These are phyloP conservation scores for Hedychridium roseum DNA, from an alignment of 2,888 invertebrate genomes.

Conservation along the genomic window DNA sequence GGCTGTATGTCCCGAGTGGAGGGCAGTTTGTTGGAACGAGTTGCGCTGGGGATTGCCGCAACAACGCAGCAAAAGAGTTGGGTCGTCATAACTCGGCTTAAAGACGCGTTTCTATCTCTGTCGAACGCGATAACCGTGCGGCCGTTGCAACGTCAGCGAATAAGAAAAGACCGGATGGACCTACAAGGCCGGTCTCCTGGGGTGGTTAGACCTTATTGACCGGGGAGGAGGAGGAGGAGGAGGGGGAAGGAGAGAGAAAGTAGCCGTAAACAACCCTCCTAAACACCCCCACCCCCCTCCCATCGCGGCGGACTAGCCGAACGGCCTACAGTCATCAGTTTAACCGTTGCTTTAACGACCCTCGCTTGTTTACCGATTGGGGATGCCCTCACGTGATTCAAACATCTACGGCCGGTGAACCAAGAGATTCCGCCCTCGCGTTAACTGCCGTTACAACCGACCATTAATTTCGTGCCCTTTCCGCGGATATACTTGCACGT, in stretches of 20 bases:
- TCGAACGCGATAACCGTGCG: slow-evolving; percentile 36
- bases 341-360: slow-evolving; percentile 57
- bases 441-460: slow-evolving; percentile 19
- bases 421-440: slow-evolving; percentile 18
- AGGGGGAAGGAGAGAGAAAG: slow-evolving; percentile 32
- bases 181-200: slow-evolving; percentile 38
- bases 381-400: slow-evolving; percentile 44
- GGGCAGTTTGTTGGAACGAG: background rate
- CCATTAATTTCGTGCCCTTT: slow-evolving; percentile 25
- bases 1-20: background rate
- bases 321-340: slow-evolving; percentile 50
- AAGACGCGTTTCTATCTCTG: slow-evolving; percentile 28
- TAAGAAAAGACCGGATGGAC: slow-evolving; percentile 39
- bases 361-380: slow-evolving; percentile 55
- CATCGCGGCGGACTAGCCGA: slow-evolving; percentile 15
- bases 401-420: slow-evolving; percentile 26
- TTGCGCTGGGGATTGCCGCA: background rate
- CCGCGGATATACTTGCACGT: slow-evolving; percentile 20
- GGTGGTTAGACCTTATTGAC: slow-evolving; percentile 49
- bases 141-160: slow-evolving; percentile 52
- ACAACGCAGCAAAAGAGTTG: background rate
- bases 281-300: slow-evolving; percentile 46
- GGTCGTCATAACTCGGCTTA: slow-evolving; percentile 13
- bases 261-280: slow-evolving; percentile 58
- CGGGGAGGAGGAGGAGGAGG: too few species aligned